A percentile compares a stretch with the other conserved stretches of the same genome.
Conservation (phyloP, 2,113 vertebrate species). For the Salminus brasiliensis region DNA sequence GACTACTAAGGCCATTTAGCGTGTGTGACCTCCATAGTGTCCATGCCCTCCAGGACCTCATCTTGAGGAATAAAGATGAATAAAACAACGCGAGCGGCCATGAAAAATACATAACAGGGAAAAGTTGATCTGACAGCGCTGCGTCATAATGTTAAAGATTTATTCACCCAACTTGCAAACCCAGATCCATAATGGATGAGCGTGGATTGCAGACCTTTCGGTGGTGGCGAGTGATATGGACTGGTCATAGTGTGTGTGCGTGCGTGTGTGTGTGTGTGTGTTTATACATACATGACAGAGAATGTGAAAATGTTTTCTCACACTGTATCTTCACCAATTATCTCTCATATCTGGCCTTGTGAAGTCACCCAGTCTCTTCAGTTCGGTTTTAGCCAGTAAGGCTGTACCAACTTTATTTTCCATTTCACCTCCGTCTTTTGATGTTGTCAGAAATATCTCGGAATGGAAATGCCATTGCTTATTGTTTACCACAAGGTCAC, state of each 20-base stretch:
- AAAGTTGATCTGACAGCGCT: constrained; percentile 33
- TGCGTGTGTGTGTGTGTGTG: neutral
- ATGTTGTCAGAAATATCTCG: no score
- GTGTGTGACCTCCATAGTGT: constrained; percentile 26
- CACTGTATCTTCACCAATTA: no score
- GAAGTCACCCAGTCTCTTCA: no score
- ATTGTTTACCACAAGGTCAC: no score
- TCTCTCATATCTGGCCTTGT: no score
- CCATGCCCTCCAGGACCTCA: constrained; percentile 10
- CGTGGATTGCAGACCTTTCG: constrained; percentile 26
- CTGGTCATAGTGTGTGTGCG: neutral
- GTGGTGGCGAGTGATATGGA: constrained; percentile 2
- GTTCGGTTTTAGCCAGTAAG: no score
- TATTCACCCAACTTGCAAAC: constrained; percentile 28
- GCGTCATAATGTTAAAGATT: constrained; percentile 47
- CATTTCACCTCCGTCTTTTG: no score
- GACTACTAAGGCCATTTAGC: neutral
- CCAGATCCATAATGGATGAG: constrained; percentile 51
- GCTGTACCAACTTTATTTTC: no score
- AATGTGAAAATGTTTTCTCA: no score
- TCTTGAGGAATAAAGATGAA: constrained; percentile 33
- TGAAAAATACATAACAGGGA: constrained; percentile 49
- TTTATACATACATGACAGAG: no score
- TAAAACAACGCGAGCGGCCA: constrained; percentile 34
- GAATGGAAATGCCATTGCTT: no score